These are phyloP conservation scores for Myzus persicae DNA, from an alignment of 1,140 invertebrate species.

Conservation along the genomic window DNA sequence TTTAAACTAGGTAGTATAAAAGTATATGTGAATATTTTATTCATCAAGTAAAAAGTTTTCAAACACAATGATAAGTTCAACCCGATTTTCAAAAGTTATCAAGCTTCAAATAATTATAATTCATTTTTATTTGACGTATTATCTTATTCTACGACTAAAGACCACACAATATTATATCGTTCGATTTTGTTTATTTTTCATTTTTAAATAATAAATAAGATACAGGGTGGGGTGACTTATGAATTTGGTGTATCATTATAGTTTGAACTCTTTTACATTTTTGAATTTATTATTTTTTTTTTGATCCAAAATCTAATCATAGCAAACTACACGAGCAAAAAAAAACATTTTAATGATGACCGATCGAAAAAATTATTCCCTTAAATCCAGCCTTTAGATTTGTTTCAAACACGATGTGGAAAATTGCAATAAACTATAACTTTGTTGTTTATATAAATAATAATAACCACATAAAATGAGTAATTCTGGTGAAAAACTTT, in stretches of 20 bases:
- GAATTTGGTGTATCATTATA: too few species aligned
- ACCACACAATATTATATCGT: background rate
- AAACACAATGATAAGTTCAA: too few species aligned
- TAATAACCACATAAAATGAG: constrained; percentile 32
- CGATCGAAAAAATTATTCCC: background rate
- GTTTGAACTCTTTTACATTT: background rate
- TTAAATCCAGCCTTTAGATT: background rate
- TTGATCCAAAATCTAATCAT: background rate
- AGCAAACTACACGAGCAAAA: background rate
- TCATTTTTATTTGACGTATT: background rate
- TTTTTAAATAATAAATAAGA: background rate
- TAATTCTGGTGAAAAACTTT: background rate
- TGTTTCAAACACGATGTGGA: background rate
- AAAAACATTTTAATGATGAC: background rate
- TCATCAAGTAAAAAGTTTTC: too few species aligned
- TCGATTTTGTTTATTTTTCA: background rate
- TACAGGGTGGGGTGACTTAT: too few species aligned
- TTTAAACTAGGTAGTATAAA: too few species aligned
- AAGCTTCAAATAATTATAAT: background rate
- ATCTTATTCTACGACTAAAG: background rate
- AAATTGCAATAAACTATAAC: constrained; percentile 6
- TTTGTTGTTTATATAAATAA: constrained; percentile 20
- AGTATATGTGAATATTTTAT: too few species aligned
- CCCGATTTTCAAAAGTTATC: too few species aligned
- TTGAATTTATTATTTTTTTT: background rate